These are phyloP conservation scores for Ctenodactylus gundi DNA, from an alignment of 2,113 vertebrate species.

Conservation along the genomic window DNA sequence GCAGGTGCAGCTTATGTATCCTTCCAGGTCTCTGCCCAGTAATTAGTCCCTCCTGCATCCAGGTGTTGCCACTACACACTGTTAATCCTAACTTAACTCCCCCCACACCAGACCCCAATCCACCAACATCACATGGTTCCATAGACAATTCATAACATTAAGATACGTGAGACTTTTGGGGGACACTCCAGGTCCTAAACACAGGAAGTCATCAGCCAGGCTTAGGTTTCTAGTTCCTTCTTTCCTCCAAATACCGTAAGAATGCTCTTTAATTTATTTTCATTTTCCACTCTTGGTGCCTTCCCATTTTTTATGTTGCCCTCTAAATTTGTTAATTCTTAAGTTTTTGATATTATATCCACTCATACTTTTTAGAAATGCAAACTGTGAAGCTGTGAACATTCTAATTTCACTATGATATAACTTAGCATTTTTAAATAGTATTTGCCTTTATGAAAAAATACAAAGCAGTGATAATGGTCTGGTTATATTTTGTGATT, in stretches of 20 bases:
- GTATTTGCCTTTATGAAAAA: slow-evolving; percentile 8
- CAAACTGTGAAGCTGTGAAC: neutral
- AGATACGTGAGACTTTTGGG: no score
- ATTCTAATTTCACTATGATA: neutral
- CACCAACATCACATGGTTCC: no score
- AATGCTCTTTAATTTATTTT: neutral
- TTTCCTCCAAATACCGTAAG: neutral
- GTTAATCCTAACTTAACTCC: no score
- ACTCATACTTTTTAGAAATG: neutral
- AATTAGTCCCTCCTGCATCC: no score
- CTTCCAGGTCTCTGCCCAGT: no score
- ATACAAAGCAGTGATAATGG: neutral
- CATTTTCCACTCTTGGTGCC: neutral
- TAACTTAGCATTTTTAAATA: no score
- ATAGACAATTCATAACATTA: no score
- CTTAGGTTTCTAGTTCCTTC: neutral
- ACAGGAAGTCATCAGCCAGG: neutral
- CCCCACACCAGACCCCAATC: no score
- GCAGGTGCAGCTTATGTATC: no score
- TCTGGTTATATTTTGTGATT: slow-evolving; percentile 10
- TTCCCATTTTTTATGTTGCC: neutral
- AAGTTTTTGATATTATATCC: neutral
- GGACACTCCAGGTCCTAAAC: no score
- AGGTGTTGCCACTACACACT: no score
- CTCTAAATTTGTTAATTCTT: neutral